Base-by-base conservation (phyloP, 2,888 invertebrate genomes). In the Zeuzera pyrina region DNA sequence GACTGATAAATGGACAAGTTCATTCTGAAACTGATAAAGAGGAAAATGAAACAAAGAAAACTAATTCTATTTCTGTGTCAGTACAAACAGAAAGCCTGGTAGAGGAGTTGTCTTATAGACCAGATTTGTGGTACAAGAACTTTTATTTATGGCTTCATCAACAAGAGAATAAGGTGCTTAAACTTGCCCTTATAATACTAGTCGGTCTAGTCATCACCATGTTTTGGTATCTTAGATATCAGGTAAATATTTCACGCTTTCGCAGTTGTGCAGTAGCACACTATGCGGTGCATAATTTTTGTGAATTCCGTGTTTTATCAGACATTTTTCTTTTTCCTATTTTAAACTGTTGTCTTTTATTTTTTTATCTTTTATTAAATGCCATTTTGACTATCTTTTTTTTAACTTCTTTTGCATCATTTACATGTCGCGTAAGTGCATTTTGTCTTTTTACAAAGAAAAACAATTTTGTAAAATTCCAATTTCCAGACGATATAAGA, bases 191-290 rank as follows among this genome's bases (percentile, higher is more conserved):
- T 2, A 87, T 91, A 16, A 84, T 91, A 33, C 73, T 91, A 28
- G 83, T 88, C 15, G 88, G 90, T 28, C 83, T 89, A 39, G 88
- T 92, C 34, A 81, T 91, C 36, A 85, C 87, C 12, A 87, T 92
- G 88, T 89, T 90, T 59, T 91, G 90, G 89, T 92, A 92, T 58
- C 84, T 91, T 23, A 86, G 89, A 54, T 87, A 88, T 65, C 89
- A 91, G 73, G 90, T 89, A 58, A 77, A 74, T 45, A 39, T 36
- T 29, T 23, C 15, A 36, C 30, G 30, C 29, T 22, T 5, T n/a
- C n/a, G n/a, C n/a, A n/a, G n/a, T n/a, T n/a, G n/a, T n/a, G n/a
- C n/a, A n/a, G n/a, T n/a, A n/a, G n/a, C n/a, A n/a, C n/a, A n/a
- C n/a, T n/a, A n/a, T n/a, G n/a, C n/a, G n/a, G n/a, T n/a, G n/a